Percentiles rank a stretch among this genome's conserved stretches.
phyloP scores from a whole-genome alignment of 2,113 vertebrate genomes.

The Trematomus loennbergii region DNA sequence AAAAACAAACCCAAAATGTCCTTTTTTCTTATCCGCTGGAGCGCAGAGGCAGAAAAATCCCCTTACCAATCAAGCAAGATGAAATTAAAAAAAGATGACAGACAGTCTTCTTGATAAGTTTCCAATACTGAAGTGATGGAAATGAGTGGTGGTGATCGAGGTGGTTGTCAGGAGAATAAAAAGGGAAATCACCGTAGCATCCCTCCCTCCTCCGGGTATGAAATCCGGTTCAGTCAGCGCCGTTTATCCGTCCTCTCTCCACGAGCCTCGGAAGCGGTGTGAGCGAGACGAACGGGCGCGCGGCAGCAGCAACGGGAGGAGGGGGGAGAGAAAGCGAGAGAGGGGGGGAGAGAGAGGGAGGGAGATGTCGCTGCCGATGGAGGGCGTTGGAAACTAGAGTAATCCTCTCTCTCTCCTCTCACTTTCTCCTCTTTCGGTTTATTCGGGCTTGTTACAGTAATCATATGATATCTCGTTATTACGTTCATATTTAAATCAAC shows the following conservation, averaged over 20 bases:
- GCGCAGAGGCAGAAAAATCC: conserved; percentile 12
- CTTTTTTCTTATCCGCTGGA: conserved; percentile 41
- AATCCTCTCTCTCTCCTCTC: conserved; percentile 40
- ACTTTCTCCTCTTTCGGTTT: conserved; percentile 14
- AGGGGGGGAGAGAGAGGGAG: conserved; percentile 14
- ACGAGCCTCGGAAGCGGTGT: conserved; percentile 67
- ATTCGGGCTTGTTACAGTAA: background rate
- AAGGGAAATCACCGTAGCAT: conserved; percentile 69
- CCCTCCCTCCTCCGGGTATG: conserved; percentile 53
- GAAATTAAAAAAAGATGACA: background rate
- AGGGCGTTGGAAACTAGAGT: conserved; percentile 75
- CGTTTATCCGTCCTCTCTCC: conserved; percentile 73
- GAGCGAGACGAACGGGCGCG: conserved; percentile 54
- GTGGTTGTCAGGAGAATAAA: conserved; percentile 33
- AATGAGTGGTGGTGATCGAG: conserved; percentile 6
- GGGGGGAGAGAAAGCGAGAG: background rate
- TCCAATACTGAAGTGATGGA: conserved; percentile 49
- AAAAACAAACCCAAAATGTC: conserved; percentile 30
- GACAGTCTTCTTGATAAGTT: conserved; percentile 38
- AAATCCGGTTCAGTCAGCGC: conserved; percentile 57
- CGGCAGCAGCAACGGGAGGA: conserved; percentile 18
- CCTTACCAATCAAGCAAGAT: conserved; percentile 5
- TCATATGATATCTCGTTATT: background rate
- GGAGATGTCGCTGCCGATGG: conserved; percentile 63
- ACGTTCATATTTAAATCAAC: background rate